phyloP scores from a whole-genome alignment of 2,797 vertebrate species.

The Cuculus canorus region DNA sequence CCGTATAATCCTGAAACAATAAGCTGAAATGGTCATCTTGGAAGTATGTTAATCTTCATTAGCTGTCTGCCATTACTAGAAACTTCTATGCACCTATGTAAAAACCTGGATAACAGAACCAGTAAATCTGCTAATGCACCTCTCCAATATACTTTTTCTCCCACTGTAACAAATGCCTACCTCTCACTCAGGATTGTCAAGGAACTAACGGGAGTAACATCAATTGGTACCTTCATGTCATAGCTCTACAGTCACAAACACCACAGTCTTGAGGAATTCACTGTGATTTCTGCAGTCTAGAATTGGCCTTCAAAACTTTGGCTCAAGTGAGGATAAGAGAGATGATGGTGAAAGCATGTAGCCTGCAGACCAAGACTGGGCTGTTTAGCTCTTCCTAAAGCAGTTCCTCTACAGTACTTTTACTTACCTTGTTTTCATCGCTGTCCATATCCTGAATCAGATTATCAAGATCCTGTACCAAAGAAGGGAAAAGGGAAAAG shows the following conservation, averaged over 20 bases:
- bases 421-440: slow-evolving; percentile 90
- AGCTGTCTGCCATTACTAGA: not conserved
- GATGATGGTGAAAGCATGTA: not conserved
- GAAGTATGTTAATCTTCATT: not conserved
- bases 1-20: not conserved
- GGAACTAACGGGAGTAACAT: not conserved
- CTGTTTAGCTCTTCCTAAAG: not conserved
- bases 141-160: not conserved
- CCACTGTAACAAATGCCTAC: not conserved
- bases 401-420: not conserved
- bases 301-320: not conserved
- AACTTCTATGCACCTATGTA: fast-evolving
- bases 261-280: not conserved
- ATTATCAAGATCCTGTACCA: slow-evolving; percentile 89
- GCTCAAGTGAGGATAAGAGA: not conserved
- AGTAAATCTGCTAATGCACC: not conserved
- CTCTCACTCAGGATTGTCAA: not conserved
- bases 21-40: not conserved
- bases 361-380: not conserved
- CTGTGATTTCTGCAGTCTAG: not conserved
- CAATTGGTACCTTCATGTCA: not conserved
- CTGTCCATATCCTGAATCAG: slow-evolving; percentile 91
- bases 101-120: not conserved
- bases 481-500: slow-evolving; percentile 49
- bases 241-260: not conserved